Evolutionary conservation across 2,113 vertebrate genomes (phyloP).

Genomic region (Pitta sordida): DNA sequence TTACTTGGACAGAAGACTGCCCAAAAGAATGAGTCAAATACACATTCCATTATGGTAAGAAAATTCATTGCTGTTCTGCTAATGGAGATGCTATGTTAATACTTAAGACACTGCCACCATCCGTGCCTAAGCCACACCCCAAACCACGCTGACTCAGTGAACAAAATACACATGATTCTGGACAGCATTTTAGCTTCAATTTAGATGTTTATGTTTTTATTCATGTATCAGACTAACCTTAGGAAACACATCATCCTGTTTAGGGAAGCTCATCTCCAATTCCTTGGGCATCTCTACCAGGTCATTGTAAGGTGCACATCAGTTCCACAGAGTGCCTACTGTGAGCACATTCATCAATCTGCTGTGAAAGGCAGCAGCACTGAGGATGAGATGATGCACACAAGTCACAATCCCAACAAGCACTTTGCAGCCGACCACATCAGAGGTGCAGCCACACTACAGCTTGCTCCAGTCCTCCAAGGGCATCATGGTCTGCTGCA

Average conservation of each 20-base stretch:
- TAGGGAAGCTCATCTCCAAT: neutral
- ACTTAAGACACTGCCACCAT: neutral
- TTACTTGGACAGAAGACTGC: neutral
- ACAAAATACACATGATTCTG: neutral
- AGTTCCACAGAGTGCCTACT: neutral
- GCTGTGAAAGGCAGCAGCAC: neutral
- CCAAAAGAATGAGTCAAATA: neutral
- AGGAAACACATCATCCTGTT: neutral
- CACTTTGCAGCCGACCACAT: neutral
- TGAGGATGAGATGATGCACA: neutral
- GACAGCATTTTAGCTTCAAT: neutral
- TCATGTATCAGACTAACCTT: neutral
- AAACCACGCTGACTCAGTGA: neutral
- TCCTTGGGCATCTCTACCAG: neutral
- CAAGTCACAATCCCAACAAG: neutral
- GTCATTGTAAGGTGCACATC: neutral
- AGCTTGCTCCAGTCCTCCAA: neutral
- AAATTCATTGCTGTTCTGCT: neutral
- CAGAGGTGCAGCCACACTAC: neutral
- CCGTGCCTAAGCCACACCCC: neutral
- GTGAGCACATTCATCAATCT: neutral
- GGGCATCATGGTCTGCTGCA: neutral
- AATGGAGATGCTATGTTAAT: neutral
- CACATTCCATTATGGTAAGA: neutral
- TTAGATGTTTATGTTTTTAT: neutral